Evolutionary conservation across 1,140 invertebrate species (phyloP).

Genomic region (Papilio glaucus): DNA sequence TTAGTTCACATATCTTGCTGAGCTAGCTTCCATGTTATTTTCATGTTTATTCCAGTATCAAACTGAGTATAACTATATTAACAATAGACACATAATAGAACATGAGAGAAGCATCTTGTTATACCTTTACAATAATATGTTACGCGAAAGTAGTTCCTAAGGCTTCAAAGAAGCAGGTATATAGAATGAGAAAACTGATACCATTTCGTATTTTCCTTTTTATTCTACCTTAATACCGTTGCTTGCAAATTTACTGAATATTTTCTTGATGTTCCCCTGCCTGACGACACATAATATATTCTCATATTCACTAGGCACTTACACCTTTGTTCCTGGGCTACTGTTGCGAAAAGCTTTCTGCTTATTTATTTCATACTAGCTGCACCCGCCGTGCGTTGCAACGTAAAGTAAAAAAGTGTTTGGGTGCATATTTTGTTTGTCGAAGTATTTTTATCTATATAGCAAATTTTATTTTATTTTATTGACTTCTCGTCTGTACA

Average conservation of each 20-base stretch:
- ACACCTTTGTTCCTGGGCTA: not conserved
- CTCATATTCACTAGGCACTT: slow-evolving; percentile 12
- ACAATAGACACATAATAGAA: too few relatives aligned
- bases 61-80: too few relatives aligned
- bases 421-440: too few relatives aligned
- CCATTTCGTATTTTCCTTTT: slow-evolving; percentile 14
- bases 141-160: not conserved
- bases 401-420: too few relatives aligned
- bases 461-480: too few relatives aligned
- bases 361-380: slow-evolving; percentile 12
- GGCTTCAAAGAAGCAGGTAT: not conserved
- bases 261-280: slow-evolving; percentile 5
- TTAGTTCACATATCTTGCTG: too few relatives aligned
- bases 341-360: not conserved
- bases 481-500: too few relatives aligned
- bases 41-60: too few relatives aligned
- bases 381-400: too few relatives aligned
- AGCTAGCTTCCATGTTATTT: too few relatives aligned
- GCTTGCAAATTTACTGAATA: slow-evolving; percentile 2
- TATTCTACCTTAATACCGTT: not conserved
- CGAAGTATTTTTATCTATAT: too few relatives aligned
- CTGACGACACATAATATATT: slow-evolving; percentile 7
- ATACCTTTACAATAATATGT: not conserved
- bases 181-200: not conserved
- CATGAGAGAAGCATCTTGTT: too few relatives aligned